Evolutionary conservation across 2,888 invertebrate species (phyloP).

Genomic region (Trilocha varians): DNA sequence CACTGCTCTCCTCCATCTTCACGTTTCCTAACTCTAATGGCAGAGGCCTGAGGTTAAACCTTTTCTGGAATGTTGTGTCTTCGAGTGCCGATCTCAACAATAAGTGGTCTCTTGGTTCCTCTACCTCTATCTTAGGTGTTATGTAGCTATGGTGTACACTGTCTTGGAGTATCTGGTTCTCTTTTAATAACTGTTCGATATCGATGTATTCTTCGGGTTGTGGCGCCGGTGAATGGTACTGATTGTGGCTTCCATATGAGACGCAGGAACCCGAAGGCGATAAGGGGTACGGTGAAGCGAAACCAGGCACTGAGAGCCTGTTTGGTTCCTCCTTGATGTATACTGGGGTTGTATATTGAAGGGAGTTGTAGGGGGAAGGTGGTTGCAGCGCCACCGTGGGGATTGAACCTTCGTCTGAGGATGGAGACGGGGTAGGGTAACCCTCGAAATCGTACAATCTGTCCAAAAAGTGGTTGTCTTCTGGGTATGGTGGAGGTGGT

Average conservation of each 20-base stretch:
- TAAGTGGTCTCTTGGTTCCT: conserved; percentile 79
- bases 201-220: conserved; percentile 76
- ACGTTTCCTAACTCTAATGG: conserved; percentile 76
- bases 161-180: conserved; percentile 69
- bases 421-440: conserved; percentile 65
- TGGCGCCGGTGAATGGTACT: conserved; percentile 67
- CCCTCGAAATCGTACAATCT: conserved; percentile 66
- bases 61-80: conserved; percentile 89
- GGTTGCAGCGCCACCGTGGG: conserved; percentile 73
- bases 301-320: conserved; percentile 64
- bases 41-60: conserved; percentile 86
- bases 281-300: conserved; percentile 66
- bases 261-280: conserved; percentile 74
- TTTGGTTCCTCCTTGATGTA: conserved; percentile 71
- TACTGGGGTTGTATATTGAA: conserved; percentile 46
- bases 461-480: conserved; percentile 59
- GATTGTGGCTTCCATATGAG: conserved; percentile 73
- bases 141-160: conserved; percentile 52
- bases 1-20: conserved; percentile 80
- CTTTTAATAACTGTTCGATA: conserved; percentile 74
- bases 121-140: conserved; percentile 72
- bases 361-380: conserved; percentile 67
- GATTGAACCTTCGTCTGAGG: conserved; percentile 70
- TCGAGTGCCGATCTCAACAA: conserved; percentile 85
- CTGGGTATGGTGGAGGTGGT: conserved; percentile 59